A percentile compares a stretch with the other conserved stretches of the same genome.
These are phyloP conservation scores for Arbacia lixula DNA, from an alignment of 53 echinoderm and acorn worm species.

Conservation along the genomic window DNA sequence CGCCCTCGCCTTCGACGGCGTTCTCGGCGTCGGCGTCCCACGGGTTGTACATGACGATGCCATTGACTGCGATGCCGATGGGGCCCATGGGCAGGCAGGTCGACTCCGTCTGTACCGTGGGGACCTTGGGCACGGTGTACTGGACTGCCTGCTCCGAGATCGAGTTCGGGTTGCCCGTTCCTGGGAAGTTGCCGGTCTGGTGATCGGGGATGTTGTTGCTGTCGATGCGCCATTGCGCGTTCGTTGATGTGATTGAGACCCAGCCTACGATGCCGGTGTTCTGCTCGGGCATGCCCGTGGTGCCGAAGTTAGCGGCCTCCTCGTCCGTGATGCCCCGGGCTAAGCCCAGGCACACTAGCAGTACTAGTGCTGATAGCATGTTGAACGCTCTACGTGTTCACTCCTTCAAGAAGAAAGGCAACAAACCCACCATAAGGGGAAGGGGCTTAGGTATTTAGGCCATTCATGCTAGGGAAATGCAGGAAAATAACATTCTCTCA, in stretches of 20 bases:
- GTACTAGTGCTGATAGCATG: slow-evolving; percentile 3
- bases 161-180: slow-evolving; percentile 53
- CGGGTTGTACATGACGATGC: slow-evolving; percentile 65
- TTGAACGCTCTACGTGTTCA: too few relatives aligned
- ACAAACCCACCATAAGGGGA: too few relatives aligned
- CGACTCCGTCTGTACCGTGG: slow-evolving; percentile 28
- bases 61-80: slow-evolving; percentile 66
- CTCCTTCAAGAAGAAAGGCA: too few relatives aligned
- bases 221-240: slow-evolving; percentile 52
- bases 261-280: slow-evolving; percentile 66
- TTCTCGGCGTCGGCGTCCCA: slow-evolving; percentile 67
- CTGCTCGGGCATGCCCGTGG: slow-evolving; percentile 61
- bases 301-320: slow-evolving; percentile 54
- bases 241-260: slow-evolving; percentile 49
- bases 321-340: slow-evolving; percentile 35
- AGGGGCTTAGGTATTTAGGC: too few relatives aligned
- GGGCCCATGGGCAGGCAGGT: slow-evolving; percentile 68
- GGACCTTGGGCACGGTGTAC: slow-evolving; percentile 55
- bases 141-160: slow-evolving; percentile 24
- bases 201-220: slow-evolving; percentile 81
- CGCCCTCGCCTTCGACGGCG: slow-evolving; percentile 71
- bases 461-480: too few relatives aligned
- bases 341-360: slow-evolving; percentile 14
- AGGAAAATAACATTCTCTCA: too few relatives aligned
- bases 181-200: slow-evolving; percentile 46